These are phyloP conservation scores for Bellardia bayeri DNA, from an alignment of 2,888 invertebrate genomes.

Conservation along the genomic window DNA sequence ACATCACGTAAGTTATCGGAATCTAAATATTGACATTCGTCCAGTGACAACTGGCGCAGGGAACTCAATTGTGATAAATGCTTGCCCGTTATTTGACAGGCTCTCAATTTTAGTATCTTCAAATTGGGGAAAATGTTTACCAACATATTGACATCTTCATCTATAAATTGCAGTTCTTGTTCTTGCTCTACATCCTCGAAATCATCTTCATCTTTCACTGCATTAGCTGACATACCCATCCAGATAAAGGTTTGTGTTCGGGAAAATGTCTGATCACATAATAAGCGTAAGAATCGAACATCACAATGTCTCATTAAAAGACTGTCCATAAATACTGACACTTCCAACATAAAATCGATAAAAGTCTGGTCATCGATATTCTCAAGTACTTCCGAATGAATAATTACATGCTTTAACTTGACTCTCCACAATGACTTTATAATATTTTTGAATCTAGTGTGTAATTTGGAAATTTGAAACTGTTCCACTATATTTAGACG, in stretches of 20 bases:
- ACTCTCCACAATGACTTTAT: conserved; percentile 77
- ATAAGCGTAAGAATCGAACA: conserved; percentile 75
- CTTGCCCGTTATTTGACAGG: conserved; percentile 78
- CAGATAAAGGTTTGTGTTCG: conserved; percentile 75
- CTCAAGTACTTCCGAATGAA: conserved; percentile 75
- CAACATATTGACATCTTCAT: conserved; percentile 78
- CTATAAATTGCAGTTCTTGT: conserved; percentile 75
- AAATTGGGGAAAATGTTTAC: conserved; percentile 76
- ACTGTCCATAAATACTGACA: conserved; percentile 75
- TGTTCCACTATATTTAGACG: conserved; percentile 77
- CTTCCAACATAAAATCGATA: conserved; percentile 74
- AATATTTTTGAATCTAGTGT: conserved; percentile 76
- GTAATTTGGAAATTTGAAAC: conserved; percentile 76
- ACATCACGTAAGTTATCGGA: conserved; percentile 78
- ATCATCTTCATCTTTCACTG: conserved; percentile 54
- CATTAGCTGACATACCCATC: conserved; percentile 62
- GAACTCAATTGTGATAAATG: conserved; percentile 75
- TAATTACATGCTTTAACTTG: conserved; percentile 74
- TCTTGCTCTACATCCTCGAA: conserved; percentile 1
- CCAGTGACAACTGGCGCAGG: conserved; percentile 76
- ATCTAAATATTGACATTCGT: conserved; percentile 78
- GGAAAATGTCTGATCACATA: conserved; percentile 72
- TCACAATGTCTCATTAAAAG: conserved; percentile 76
- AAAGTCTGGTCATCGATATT: conserved; percentile 73
- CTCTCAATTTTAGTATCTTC: conserved; percentile 75